Evolutionary conservation across 1,140 invertebrate genomes (phyloP).

Genomic region (Hirudo medicinalis): DNA sequence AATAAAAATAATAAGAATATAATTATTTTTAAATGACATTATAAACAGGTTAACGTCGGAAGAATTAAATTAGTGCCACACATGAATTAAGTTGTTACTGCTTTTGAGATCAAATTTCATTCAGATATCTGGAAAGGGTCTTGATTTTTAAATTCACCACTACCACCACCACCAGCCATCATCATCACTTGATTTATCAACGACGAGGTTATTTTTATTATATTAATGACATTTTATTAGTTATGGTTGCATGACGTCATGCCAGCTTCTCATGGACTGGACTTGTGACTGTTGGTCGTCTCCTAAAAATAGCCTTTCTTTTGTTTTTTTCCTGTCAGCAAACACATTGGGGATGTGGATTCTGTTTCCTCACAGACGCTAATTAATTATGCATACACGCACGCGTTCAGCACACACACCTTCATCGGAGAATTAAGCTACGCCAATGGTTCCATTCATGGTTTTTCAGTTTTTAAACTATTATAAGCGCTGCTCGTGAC

Average conservation of each 20-base stretch:
- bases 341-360: not conserved
- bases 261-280: not conserved
- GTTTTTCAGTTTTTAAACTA: not conserved
- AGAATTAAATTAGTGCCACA: too few relatives aligned
- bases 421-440: not conserved
- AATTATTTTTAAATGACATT: too few relatives aligned
- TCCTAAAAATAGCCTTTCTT: not conserved
- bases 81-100: too few relatives aligned
- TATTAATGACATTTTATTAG: not conserved
- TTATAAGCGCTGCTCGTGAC: not conserved
- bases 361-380: not conserved
- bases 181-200: not conserved
- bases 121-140: too few relatives aligned
- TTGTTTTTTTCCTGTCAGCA: not conserved
- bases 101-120: too few relatives aligned
- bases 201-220: not conserved
- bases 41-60: too few relatives aligned
- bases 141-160: too few relatives aligned
- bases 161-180: too few relatives aligned
- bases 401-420: not conserved
- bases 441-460: not conserved
- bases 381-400: not conserved
- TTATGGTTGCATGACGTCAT: not conserved
- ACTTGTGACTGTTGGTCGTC: not conserved
- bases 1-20: not conserved